phyloP scores from a whole-genome alignment of 2,113 vertebrate genomes.

The Phrynosoma blainvillii region DNA sequence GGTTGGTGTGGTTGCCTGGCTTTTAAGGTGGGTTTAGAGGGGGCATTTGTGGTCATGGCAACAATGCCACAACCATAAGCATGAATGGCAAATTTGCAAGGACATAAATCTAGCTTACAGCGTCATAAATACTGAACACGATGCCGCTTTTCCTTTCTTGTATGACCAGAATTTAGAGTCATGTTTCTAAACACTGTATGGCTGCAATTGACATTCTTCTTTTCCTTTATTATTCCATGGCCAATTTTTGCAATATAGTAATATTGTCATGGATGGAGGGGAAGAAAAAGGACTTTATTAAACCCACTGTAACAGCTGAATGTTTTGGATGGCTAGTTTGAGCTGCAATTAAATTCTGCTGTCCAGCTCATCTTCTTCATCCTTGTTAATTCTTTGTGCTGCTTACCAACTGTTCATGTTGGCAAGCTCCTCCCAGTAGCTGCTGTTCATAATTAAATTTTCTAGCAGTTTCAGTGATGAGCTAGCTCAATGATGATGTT shows the following conservation, averaged over 20 bases:
- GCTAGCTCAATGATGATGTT: neutral
- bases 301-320: neutral
- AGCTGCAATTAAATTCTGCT: neutral
- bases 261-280: neutral
- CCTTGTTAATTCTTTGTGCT: conserved; percentile 5
- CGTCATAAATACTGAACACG: too few relatives aligned
- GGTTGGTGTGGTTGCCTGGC: too few relatives aligned
- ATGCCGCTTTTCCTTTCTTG: too few relatives aligned
- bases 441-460: conserved; percentile 6
- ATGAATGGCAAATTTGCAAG: too few relatives aligned
- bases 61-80: too few relatives aligned
- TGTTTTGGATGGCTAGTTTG: conserved; percentile 18
- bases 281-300: neutral
- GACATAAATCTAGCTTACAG: too few relatives aligned
- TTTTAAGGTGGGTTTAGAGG: too few relatives aligned
- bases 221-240: neutral
- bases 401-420: conserved; percentile 17
- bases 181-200: neutral
- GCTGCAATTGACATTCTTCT: neutral
- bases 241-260: neutral
- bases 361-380: neutral
- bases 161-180: too few relatives aligned
- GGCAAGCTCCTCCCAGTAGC: neutral
- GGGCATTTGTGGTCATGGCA: too few relatives aligned
- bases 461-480: neutral